Conservation (phyloP, 2,113 vertebrate genomes). For the Ptilorrhoa leucosticta region DNA sequence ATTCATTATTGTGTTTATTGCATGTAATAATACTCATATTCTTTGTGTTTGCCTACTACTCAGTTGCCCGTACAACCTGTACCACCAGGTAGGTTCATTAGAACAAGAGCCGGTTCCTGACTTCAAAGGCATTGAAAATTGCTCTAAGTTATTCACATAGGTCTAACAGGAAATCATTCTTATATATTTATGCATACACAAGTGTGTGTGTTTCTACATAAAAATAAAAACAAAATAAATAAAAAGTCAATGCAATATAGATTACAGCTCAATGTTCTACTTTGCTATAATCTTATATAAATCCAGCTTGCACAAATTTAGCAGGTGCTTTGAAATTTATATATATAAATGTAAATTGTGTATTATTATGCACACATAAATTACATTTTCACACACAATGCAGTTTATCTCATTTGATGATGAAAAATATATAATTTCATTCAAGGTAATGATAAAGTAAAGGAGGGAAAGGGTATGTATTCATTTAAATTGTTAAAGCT, state of each 20-base stretch:
- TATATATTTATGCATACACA: background rate
- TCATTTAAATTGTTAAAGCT: slow-evolving; percentile 54
- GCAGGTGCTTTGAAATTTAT: slow-evolving; percentile 24
- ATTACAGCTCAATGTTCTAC: background rate
- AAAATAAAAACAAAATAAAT: slow-evolving; percentile 45
- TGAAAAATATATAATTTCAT: slow-evolving; percentile 2
- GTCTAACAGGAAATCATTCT: slow-evolving; percentile 32
- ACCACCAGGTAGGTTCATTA: background rate
- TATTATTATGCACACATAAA: slow-evolving; percentile 27
- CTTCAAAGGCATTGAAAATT: background rate
- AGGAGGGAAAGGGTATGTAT: slow-evolving; percentile 38
- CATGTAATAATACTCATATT: background rate
- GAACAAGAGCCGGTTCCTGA: background rate
- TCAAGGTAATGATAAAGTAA: slow-evolving; percentile 33
- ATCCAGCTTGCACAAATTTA: slow-evolving; percentile 17
- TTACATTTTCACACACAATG: background rate
- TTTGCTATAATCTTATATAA: background rate
- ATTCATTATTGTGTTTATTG: background rate
- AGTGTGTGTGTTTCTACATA: background rate
- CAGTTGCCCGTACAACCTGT: background rate
- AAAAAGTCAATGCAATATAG: slow-evolving; percentile 16
- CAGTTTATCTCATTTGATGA: background rate
- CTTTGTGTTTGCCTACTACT: background rate
- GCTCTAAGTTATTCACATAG: background rate
- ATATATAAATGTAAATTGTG: background rate